Base-by-base conservation (phyloP, 2,113 vertebrate genomes). In the Geococcyx californianus region DNA sequence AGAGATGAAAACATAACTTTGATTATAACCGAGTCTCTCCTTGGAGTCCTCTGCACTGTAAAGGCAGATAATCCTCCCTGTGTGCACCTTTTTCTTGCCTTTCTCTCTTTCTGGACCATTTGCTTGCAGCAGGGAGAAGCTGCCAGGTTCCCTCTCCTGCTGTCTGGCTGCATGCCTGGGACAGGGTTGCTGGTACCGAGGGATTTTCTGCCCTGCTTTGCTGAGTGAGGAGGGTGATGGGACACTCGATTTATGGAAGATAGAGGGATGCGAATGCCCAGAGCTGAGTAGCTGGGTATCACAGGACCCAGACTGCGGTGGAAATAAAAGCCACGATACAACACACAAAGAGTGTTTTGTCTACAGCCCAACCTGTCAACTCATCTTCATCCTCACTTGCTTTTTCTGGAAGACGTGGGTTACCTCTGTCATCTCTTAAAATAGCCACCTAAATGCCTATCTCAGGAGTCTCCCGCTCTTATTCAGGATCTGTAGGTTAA, bases 231-330 rank as follows among this genome's bases (percentile, higher is more conserved):
- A 72, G 34, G 38, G 34, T 18, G 55, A 36, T 49, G 44, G 6
- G 31, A 24, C 52, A 73, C 59, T 13, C 0, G 0, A 0, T 20
- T 42, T 31, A 31, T 10, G 13, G 49, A n/a, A 45, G 66, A 66
- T 44, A 54, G 60, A 76, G 70, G 36, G 60, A 45, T 85, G 31
- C 6, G 66, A 54, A 24, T 51, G 23, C 19, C 20, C 58, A 60
- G 49, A 89, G 29, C 45, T 63, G 29, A 1, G 10, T 20, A 17
- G 52, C 4, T 33, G 4, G 19, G 8, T 13, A 10, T 23, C 52
- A 51, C 3, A 13, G 54, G 21, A 56, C 49, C 34, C 52, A 51
- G 24, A n/a, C 19, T 1, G 1, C 40, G 29, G 12, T 29, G 23
- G 54, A 56, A 81, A 54, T 7, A 40, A 69, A 78, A 82, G 38